Evolutionary conservation across 2,888 invertebrate genomes (phyloP), one percentile per base, ranked within the genome.

Genomic region (Hirtodrosophila duncani): DNA sequence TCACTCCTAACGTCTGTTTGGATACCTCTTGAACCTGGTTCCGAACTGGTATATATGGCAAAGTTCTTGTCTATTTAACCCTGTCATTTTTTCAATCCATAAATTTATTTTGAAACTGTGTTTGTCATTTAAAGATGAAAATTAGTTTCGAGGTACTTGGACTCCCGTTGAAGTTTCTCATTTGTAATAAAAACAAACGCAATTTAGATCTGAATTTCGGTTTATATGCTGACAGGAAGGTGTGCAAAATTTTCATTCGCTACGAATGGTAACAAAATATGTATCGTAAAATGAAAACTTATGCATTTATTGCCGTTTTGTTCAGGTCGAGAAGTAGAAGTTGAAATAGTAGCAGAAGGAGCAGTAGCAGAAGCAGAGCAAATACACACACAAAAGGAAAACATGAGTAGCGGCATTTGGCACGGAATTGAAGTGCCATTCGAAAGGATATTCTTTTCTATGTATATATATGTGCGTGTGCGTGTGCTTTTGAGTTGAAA

Each of bases 211-310:
- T 26, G 27, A 48, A 53, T 50, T 68, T 48, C 5, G 37, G 34
- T 52, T 63, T 62, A 42, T 63, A 58, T 43, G 38, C 43, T 48
- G 33, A 36, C 13, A 52, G 41, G 44, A 66, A 75, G 68, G 77
- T 78, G 67, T 48, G 70, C 45, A 31, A 36, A 38, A 60, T 43
- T 48, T 55, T 44, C 43, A 53, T 53, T 55, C 44, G 37, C 31
- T 24, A 38, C 30, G 23, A 67, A 59, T 62, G 62, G 44, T 58
- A 74, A 78, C 74, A 75, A 69, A 77, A 78, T 77, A n/a, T n/a
- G n/a, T n/a, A 71, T 67, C 77, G 75, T 77, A 79, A 79, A 79
- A 75, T 61, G 59, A 36, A 65, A 79, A 71, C 77, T 79, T 77
- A 71, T 77, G 75, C 79, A 77, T 79, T 77, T 75, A 79, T 79